Conservation (phyloP, 2,113 vertebrate genomes). For the Taxidea taxus region DNA sequence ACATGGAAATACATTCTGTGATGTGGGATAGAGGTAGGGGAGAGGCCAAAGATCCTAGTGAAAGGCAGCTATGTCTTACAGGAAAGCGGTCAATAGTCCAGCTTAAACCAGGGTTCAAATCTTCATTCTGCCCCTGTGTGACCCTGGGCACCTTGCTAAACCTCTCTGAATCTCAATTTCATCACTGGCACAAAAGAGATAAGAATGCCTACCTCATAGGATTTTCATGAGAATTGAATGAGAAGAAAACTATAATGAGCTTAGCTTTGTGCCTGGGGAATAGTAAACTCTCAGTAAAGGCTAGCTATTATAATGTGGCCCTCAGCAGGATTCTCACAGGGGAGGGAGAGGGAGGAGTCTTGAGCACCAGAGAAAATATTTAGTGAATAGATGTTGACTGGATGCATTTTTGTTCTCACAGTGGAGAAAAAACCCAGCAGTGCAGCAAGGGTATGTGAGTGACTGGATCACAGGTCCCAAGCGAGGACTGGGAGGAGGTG, state of each 20-base stretch:
- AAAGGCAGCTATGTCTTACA: neutral
- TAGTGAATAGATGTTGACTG: neutral
- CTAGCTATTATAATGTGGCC: no score
- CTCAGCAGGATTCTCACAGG: neutral
- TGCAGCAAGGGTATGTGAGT: neutral
- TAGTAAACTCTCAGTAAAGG: neutral
- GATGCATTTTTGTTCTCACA: neutral
- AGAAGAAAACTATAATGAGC: neutral
- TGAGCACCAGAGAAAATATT: neutral
- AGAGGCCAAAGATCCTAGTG: neutral
- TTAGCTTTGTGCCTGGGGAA: neutral
- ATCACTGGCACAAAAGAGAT: neutral
- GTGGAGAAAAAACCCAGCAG: neutral
- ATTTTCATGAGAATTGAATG: neutral
- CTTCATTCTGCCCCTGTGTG: neutral
- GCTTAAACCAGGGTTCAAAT: neutral
- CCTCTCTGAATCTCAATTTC: neutral
- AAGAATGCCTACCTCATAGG: neutral
- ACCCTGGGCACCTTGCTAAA: neutral
- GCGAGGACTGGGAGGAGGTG: neutral
- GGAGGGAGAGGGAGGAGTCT: neutral
- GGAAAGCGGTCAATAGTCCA: neutral
- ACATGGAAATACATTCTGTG: neutral
- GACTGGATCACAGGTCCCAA: neutral
- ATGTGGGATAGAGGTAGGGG: no score